Percentiles rank a stretch among this genome's conserved stretches.
These are phyloP conservation scores for Semicossyphus pulcher DNA, from an alignment of 2,113 vertebrate genomes.

Conservation along the genomic window DNA sequence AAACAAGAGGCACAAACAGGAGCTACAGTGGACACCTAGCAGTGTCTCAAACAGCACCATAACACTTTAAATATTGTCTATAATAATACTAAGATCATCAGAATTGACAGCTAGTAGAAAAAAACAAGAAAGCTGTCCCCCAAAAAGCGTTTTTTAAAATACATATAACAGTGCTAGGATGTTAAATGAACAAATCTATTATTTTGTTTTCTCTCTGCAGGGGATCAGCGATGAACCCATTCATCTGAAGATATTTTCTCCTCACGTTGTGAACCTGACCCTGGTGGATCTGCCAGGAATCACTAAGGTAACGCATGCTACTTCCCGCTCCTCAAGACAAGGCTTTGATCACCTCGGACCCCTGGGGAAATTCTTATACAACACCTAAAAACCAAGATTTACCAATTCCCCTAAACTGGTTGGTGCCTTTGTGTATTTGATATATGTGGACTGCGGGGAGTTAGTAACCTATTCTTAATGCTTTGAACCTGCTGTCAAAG, in stretches of 20 bases:
- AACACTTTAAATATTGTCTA: background rate
- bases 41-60: background rate
- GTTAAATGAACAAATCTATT: background rate
- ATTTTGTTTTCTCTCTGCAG: constrained; percentile 77
- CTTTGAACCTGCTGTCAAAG: constrained; percentile 13
- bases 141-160: background rate
- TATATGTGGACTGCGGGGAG: constrained; percentile 5
- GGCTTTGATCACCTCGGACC: constrained; percentile 34
- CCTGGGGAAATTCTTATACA: background rate
- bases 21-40: background rate
- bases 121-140: background rate
- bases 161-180: background rate
- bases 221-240: constrained; percentile 98
- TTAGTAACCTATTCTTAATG: background rate
- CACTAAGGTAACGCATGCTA: constrained; percentile 89
- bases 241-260: constrained; percentile 97
- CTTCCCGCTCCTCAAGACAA: background rate
- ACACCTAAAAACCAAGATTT: background rate
- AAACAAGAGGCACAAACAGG: background rate
- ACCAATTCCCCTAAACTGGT: background rate
- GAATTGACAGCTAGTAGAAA: background rate
- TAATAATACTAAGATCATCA: background rate
- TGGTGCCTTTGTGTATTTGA: background rate
- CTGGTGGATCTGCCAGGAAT: constrained; percentile 98
- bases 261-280: constrained; percentile 96